These are phyloP conservation scores for Leptinotarsa defecta DNA, from an alignment of 1,140 invertebrate genomes.

Conservation along the genomic window DNA sequence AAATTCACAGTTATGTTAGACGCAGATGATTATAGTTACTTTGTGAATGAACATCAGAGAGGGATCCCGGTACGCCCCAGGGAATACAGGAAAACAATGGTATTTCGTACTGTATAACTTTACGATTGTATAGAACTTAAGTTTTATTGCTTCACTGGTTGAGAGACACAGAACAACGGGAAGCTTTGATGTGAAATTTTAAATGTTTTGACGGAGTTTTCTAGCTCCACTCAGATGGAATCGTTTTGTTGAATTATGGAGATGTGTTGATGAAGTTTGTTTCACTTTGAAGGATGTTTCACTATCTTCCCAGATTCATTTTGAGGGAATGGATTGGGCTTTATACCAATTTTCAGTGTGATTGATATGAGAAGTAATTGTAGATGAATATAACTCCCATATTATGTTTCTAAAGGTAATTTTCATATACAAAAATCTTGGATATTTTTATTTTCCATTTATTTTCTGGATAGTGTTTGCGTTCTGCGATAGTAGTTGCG, in stretches of 20 bases:
- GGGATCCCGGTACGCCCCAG: neutral
- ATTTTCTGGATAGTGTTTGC: too few relatives aligned
- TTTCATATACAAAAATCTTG: too few relatives aligned
- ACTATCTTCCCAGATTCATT: too few relatives aligned
- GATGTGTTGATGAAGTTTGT: too few relatives aligned
- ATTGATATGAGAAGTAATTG: too few relatives aligned
- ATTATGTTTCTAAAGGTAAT: too few relatives aligned
- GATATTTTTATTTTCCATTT: too few relatives aligned
- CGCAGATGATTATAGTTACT: neutral
- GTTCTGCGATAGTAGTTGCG: too few relatives aligned
- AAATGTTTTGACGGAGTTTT: neutral
- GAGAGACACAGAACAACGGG: neutral
- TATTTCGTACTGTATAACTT: neutral
- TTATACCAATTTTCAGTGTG: too few relatives aligned
- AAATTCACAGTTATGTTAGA: neutral
- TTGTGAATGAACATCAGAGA: constrained; percentile 5
- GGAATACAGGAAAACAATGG: neutral
- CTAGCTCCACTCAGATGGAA: neutral
- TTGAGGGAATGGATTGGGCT: too few relatives aligned
- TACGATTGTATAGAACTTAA: neutral
- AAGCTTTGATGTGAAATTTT: neutral
- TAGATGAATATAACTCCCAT: too few relatives aligned
- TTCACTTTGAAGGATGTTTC: too few relatives aligned
- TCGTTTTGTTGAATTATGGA: neutral
- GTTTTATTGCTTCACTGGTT: neutral